Percentiles rank a stretch among this genome's conserved stretches.
These are phyloP conservation scores for Tenthredo notha DNA, from an alignment of 2,888 invertebrate species.

Conservation along the genomic window DNA sequence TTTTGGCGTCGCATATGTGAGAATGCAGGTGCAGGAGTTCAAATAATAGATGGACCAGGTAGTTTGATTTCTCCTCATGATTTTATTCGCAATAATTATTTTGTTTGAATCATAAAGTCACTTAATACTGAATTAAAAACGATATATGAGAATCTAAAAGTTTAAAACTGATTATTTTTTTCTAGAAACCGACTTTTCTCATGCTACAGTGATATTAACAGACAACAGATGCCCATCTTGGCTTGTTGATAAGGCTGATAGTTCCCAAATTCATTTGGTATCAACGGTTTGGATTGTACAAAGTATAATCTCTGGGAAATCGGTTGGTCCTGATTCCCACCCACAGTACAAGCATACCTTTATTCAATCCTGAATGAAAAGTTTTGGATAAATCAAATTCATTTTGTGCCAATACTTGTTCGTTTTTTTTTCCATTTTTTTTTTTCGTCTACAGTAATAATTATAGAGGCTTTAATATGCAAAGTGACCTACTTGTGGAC, in stretches of 20 bases:
- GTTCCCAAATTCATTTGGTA: conserved; percentile 83
- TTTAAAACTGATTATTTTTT: conserved; percentile 29
- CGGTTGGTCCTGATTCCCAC: conserved; percentile 79
- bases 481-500: background rate
- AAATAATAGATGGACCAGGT: conserved; percentile 69
- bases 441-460: background rate
- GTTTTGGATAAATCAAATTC: background rate
- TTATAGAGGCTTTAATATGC: conserved; percentile 24
- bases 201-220: conserved; percentile 80
- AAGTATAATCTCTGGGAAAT: conserved; percentile 83
- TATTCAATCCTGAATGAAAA: conserved; percentile 76
- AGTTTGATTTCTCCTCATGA: conserved; percentile 31
- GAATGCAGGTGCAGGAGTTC: conserved; percentile 79
- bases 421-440: background rate
- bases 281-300: conserved; percentile 87
- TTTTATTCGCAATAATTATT: background rate
- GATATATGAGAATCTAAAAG: background rate
- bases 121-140: background rate
- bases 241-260: conserved; percentile 79
- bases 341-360: conserved; percentile 81
- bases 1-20: conserved; percentile 84
- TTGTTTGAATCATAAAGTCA: background rate
- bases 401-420: conserved; percentile 17
- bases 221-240: conserved; percentile 83
- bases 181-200: conserved; percentile 67